A percentile compares a stretch with the other conserved stretches of the same genome.
Conservation (phyloP, 2,797 vertebrate species). For the Acrossocheilus fasciatus region DNA sequence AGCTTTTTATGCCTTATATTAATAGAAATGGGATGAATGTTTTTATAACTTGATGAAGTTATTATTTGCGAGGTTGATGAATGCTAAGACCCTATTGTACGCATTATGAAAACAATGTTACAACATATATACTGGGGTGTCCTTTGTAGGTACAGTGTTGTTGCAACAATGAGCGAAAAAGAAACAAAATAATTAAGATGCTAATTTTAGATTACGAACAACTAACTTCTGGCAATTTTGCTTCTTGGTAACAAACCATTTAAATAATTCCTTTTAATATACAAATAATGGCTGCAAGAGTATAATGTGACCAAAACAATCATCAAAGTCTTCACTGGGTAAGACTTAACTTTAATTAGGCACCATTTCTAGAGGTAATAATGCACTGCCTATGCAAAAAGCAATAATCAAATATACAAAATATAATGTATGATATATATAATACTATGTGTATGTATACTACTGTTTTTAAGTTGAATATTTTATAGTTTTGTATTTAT, state of each 20-base stretch:
- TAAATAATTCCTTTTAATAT: background rate
- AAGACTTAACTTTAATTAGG: background rate
- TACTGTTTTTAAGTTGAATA: background rate
- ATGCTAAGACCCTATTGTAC: background rate
- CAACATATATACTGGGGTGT: background rate
- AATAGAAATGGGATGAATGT: background rate
- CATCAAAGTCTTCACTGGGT: background rate
- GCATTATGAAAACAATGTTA: background rate
- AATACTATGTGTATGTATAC: background rate
- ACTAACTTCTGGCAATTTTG: background rate
- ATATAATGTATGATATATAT: background rate
- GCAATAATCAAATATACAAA: slow-evolving; percentile 4
- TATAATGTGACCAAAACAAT: background rate
- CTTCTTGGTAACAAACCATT: background rate
- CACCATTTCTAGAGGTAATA: background rate
- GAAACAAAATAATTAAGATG: background rate
- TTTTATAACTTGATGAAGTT: background rate
- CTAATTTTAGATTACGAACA: background rate
- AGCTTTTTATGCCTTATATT: slow-evolving; percentile 1
- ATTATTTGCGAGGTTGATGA: background rate
- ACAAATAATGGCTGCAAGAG: background rate
- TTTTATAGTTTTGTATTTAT: background rate
- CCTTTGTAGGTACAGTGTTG: background rate
- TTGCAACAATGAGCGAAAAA: background rate
- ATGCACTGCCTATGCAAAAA: background rate